Evolutionary conservation across 2,888 invertebrate genomes (phyloP).

Genomic region (Agriopis marginaria): DNA sequence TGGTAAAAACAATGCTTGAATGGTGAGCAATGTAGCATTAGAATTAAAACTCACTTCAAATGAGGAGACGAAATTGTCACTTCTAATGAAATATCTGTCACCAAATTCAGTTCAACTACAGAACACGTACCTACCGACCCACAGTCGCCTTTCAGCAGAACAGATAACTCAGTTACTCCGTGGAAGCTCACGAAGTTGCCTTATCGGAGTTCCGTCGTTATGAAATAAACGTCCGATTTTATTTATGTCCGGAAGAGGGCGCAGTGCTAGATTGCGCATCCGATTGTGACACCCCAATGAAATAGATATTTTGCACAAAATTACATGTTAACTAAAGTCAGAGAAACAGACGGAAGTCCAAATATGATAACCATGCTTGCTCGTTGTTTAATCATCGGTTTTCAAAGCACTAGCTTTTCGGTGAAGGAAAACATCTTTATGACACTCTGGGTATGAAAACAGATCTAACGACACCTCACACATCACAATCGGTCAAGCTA

Average conservation of each 20-base stretch:
- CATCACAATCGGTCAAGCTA: too few relatives aligned
- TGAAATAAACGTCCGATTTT: slow-evolving; percentile 78
- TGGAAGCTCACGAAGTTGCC: slow-evolving; percentile 63
- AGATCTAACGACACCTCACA: too few relatives aligned
- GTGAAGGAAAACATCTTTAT: too few relatives aligned
- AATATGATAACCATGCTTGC: too few relatives aligned
- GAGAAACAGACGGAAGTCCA: neutral
- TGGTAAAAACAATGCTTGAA: too few relatives aligned
- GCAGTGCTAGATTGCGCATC: slow-evolving; percentile 70
- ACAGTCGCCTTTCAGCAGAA: slow-evolving; percentile 32
- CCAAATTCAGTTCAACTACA: slow-evolving; percentile 39
- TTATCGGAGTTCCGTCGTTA: slow-evolving; percentile 80
- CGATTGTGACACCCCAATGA: slow-evolving; percentile 74
- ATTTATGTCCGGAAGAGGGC: slow-evolving; percentile 80
- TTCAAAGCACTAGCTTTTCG: too few relatives aligned
- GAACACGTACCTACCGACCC: slow-evolving; percentile 15
- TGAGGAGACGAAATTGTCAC: neutral
- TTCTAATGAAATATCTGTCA: neutral
- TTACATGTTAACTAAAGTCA: slow-evolving; percentile 37
- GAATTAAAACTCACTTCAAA: neutral
- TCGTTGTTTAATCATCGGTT: too few relatives aligned
- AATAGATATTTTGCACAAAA: slow-evolving; percentile 72
- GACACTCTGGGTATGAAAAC: too few relatives aligned
- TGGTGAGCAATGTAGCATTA: too few relatives aligned
- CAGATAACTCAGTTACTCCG: slow-evolving; percentile 44